These are phyloP conservation scores for Podabrus alpinus DNA, from an alignment of 2,888 invertebrate genomes.

Conservation along the genomic window DNA sequence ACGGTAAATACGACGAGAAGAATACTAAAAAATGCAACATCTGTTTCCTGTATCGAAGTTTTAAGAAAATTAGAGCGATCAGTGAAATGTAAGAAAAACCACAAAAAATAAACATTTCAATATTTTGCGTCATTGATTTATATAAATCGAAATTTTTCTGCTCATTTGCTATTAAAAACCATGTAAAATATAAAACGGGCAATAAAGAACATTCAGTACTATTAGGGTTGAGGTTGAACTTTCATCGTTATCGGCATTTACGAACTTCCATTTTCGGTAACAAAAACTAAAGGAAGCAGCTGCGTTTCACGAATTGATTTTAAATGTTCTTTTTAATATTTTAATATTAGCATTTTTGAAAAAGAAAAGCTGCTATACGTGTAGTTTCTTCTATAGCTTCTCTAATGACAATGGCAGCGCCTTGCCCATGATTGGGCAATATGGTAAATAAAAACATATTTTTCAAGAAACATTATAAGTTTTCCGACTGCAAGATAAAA, in stretches of 20 bases:
- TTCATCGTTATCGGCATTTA: not conserved
- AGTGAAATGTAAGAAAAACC: not conserved
- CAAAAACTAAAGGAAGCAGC: not conserved
- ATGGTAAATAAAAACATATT: not conserved
- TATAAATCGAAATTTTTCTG: not conserved
- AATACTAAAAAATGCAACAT: not conserved
- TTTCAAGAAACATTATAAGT: too few species aligned
- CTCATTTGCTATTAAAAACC: not conserved
- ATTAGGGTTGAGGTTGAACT: slow-evolving; percentile 1
- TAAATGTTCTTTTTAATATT: slow-evolving; percentile 3
- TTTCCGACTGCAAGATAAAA: too few species aligned
- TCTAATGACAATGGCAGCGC: not conserved
- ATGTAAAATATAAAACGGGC: not conserved
- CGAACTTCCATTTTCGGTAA: not conserved
- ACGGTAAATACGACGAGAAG: not conserved
- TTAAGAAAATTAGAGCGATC: not conserved
- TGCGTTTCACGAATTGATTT: slow-evolving; percentile 3
- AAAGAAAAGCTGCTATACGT: not conserved
- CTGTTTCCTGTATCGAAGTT: not conserved
- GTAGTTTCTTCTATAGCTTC: not conserved
- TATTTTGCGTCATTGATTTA: not conserved
- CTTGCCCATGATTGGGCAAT: not conserved
- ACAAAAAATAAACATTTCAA: not conserved
- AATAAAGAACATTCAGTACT: slow-evolving; percentile 3
- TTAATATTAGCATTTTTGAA: slow-evolving; percentile 1